Evolutionary conservation across 2,888 invertebrate species (phyloP).

Genomic region (Synergus umbraculus): DNA sequence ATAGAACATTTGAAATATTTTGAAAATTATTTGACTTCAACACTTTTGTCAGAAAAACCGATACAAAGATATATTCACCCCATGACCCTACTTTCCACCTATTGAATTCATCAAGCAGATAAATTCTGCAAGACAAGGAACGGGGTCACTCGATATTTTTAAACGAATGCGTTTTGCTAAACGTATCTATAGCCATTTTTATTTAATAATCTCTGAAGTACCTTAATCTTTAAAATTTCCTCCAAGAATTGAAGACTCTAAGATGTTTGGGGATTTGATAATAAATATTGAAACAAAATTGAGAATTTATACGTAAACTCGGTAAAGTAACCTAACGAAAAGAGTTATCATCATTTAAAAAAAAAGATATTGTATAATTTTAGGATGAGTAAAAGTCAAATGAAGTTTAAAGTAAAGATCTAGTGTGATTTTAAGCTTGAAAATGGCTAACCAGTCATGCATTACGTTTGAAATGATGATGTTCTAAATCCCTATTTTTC

Average conservation of each 20-base stretch:
- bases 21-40: no score
- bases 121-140: conserved; percentile 55
- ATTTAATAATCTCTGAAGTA: not conserved
- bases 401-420: not conserved
- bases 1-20: not conserved
- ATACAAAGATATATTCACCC: not conserved
- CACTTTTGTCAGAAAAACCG: no score
- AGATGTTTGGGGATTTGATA: not conserved
- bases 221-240: not conserved
- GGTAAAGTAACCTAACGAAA: no score
- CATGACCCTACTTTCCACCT: not conserved
- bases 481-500: conserved; percentile 37
- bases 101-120: conserved; percentile 59
- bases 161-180: conserved; percentile 52
- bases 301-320: not conserved
- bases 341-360: no score
- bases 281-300: not conserved
- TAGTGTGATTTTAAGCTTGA: not conserved
- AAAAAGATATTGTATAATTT: no score
- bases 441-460: not conserved
- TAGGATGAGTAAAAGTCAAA: no score
- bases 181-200: not conserved
- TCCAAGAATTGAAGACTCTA: not conserved
- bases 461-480: not conserved
- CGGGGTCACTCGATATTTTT: conserved; percentile 66